Base-by-base conservation (phyloP, 2,797 vertebrate species). In the Gambelia wislizenii region DNA sequence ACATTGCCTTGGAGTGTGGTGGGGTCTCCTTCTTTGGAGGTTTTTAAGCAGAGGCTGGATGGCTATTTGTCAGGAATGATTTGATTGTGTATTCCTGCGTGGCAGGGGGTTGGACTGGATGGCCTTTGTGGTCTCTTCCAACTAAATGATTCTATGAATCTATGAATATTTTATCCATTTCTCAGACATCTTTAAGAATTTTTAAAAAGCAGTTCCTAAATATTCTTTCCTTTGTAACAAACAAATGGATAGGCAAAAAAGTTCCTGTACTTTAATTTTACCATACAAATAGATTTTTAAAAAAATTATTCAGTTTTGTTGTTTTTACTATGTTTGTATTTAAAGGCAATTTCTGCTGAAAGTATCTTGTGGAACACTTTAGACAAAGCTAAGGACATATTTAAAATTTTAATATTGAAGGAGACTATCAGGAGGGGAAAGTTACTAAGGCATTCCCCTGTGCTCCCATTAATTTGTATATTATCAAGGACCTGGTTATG, bases 401-500 rank as follows among this genome's bases (percentile, higher is more conserved):
- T 86, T 97, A 96, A 95, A 95, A 96, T 93, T 91, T 96, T 95
- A 96, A 96, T 97, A 96, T 95, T 89, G 49, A 94, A 91, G 95
- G 94, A 92, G 92, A 91, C 93, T 94, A 87, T 91, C 91, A 87
- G 87, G 92, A 95, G 92, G 93, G 96, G 96, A 94, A 95, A 96
- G 96, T 95, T 96, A 92, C 93, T 91, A 77, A 95, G 96, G 96
- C 91, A 94, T 93, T 96, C 96, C 97, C 96, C 84, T 96, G 96
- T 95, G 96, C 94, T 96, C 92, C 92, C 94, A 97, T 97, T 97
- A 97, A 97, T 97, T 97, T 97, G 95, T 97, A 85, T 96, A 96
- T 97, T 97, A 96, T 96, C 96, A 96, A 96, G 95, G 96, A 97
- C 97, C 97, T 97, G 97, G 96, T 97, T 97, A 97, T 96, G 96